Evolutionary conservation across 2,113 vertebrate genomes (phyloP).

Genomic region (Xenotilapia leptura): DNA sequence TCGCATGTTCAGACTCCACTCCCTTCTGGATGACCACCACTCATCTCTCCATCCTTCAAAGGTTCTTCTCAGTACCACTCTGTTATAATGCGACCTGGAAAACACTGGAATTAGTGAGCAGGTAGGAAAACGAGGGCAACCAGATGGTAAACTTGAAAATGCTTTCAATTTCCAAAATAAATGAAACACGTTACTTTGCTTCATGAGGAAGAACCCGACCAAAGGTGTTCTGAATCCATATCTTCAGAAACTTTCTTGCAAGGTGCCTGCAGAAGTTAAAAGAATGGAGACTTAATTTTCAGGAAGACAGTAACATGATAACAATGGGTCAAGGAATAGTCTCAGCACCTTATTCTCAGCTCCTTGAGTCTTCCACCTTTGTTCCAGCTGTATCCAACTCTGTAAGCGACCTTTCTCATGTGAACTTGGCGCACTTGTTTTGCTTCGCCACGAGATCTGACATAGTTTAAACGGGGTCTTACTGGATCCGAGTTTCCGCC

Average conservation of each 20-base stretch:
- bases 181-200: conserved; percentile 73
- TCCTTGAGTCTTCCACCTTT: conserved; percentile 75
- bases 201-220: conserved; percentile 77
- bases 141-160: not conserved
- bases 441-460: not conserved
- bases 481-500: not conserved
- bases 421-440: conserved; percentile 5
- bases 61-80: conserved; percentile 58
- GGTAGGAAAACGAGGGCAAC: not conserved
- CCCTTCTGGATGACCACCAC: conserved; percentile 77
- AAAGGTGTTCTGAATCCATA: conserved; percentile 85
- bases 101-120: not conserved
- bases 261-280: conserved; percentile 68
- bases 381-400: conserved; percentile 58
- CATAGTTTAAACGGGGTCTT: not conserved
- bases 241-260: conserved; percentile 82
- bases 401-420: conserved; percentile 15
- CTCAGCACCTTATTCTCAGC: conserved; percentile 71
- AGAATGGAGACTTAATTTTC: not conserved
- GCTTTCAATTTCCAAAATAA: not conserved
- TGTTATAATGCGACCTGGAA: conserved; percentile 70
- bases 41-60: conserved; percentile 82
- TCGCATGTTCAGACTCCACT: conserved; percentile 77
- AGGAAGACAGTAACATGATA: not conserved
- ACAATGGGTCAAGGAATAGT: not conserved